A percentile compares a stretch with the other conserved stretches of the same genome.
These are phyloP conservation scores for Venustaconcha ellipsiformis DNA, from an alignment of 1,140 invertebrate species.

Conservation along the genomic window DNA sequence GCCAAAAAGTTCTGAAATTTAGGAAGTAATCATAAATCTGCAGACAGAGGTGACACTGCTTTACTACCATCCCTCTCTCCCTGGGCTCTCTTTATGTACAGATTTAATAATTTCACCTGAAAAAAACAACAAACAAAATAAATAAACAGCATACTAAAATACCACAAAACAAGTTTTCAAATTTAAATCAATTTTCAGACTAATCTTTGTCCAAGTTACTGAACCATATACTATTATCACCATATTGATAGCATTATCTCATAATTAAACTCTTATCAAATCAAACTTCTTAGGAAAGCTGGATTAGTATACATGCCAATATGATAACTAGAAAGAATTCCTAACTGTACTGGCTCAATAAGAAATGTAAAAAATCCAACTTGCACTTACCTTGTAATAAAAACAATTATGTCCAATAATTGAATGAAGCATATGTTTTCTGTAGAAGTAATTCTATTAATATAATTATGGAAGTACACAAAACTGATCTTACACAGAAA, in stretches of 20 bases:
- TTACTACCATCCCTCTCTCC: constrained; percentile 41
- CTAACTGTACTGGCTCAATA: too few species aligned
- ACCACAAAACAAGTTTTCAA: too few species aligned
- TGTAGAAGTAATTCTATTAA: too few species aligned
- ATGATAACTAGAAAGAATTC: too few species aligned
- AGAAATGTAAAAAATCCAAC: too few species aligned
- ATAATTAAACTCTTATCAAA: background rate
- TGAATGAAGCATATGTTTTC: too few species aligned
- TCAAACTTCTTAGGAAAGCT: background rate
- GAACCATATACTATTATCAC: background rate
- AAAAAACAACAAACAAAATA: constrained; percentile 32
- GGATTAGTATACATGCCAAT: too few species aligned
- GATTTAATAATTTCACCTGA: constrained; percentile 78
- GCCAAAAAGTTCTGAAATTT: background rate
- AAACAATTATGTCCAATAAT: too few species aligned
- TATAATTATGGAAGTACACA: too few species aligned
- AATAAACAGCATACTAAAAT: background rate
- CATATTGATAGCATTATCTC: background rate
- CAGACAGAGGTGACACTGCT: constrained; percentile 18
- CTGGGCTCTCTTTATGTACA: constrained; percentile 78
- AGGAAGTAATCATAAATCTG: constrained; percentile 23
- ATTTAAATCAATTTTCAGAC: background rate
- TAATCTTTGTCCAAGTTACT: background rate
- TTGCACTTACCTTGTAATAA: too few species aligned
- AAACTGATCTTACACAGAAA: too few species aligned